These are phyloP conservation scores for Limonius californicus DNA, from an alignment of 1,140 invertebrate species.

Conservation along the genomic window DNA sequence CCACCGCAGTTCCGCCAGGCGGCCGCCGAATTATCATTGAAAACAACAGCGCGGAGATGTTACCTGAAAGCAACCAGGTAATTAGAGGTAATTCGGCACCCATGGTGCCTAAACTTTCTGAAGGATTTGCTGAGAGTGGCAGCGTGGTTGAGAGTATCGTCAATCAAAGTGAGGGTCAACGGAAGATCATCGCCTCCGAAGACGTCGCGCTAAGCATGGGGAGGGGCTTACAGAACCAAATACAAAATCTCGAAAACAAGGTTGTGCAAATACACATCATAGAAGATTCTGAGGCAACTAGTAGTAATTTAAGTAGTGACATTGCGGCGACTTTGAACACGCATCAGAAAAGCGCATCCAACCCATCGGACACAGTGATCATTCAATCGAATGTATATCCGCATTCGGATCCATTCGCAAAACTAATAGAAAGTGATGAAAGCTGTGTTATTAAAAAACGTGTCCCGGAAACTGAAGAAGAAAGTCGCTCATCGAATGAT, in stretches of 20 bases:
- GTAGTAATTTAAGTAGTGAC: no score
- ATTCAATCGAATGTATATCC: no score
- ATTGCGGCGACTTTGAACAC: no score
- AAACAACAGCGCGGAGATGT: not conserved
- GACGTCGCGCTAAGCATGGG: no score
- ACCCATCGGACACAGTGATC: no score
- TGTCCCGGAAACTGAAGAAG: no score
- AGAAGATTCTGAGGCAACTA: not conserved
- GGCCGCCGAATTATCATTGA: slow-evolving; percentile 10
- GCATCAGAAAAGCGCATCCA: no score
- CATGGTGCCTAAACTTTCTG: not conserved
- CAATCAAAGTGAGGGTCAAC: not conserved
- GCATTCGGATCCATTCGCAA: no score
- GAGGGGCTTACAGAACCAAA: no score
- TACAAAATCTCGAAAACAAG: not conserved
- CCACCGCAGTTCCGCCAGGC: not conserved
- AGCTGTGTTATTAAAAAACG: no score
- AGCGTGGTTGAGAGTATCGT: not conserved
- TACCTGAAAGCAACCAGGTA: not conserved
- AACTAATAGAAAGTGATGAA: no score
- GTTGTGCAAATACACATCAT: slow-evolving; percentile 4
- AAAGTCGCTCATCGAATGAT: no score
- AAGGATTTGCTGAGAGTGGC: not conserved
- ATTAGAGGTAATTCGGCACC: not conserved
- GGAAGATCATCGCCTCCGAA: not conserved